Conservation (phyloP, 2,113 vertebrate genomes). For the Arenaria interpres region DNA sequence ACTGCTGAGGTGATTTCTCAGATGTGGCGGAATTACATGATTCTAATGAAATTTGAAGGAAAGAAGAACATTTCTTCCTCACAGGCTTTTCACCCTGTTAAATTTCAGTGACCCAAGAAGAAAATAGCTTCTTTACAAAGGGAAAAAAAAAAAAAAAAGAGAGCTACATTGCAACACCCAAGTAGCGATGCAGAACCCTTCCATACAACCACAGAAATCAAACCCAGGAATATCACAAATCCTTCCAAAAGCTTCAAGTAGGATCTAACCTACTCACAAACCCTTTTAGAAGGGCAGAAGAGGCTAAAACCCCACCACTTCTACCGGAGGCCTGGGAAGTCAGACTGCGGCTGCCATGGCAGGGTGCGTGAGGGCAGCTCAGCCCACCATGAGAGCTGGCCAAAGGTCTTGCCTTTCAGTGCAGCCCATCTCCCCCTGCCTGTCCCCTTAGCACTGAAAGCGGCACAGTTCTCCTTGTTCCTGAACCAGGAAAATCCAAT, state of each 20-base stretch:
- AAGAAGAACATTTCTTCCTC: not conserved
- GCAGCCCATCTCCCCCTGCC: not conserved
- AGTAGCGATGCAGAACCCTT: not conserved
- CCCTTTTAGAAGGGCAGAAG: not conserved
- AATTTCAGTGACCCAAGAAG: not conserved
- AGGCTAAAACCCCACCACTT: not conserved
- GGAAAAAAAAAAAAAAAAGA: not conserved
- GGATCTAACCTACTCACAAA: not conserved
- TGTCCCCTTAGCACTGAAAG: not conserved
- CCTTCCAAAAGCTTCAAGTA: not conserved
- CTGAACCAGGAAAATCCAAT: not conserved
- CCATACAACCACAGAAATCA: not conserved
- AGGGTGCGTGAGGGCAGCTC: not conserved
- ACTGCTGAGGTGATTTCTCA: not conserved
- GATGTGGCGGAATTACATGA: not conserved
- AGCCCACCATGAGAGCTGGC: not conserved
- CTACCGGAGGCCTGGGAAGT: not conserved
- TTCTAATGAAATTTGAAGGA: not conserved
- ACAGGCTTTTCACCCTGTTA: not conserved
- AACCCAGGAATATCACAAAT: not conserved
- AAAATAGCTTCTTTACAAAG: not conserved
- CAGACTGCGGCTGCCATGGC: not conserved
- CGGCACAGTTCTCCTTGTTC: not conserved
- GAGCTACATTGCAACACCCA: not conserved
- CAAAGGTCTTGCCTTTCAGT: not conserved